Evolutionary conservation across 2,113 vertebrate species (phyloP).

Genomic region (Eurystomus gularis): DNA sequence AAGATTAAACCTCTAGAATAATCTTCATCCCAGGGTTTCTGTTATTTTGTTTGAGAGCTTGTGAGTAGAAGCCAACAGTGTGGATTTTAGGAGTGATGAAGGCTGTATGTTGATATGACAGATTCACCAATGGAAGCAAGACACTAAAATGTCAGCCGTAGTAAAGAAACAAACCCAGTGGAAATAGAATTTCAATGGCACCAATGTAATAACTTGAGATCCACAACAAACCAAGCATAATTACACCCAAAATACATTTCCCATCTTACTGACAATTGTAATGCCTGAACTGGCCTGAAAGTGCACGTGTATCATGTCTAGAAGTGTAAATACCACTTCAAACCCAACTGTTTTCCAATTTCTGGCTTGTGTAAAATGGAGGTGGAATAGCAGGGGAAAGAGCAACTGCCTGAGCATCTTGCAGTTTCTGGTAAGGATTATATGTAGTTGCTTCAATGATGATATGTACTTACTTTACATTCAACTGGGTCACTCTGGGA

Average conservation of each 20-base stretch:
- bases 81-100: neutral
- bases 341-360: neutral
- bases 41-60: neutral
- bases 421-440: neutral
- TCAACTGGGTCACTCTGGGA: neutral
- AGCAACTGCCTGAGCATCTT: neutral
- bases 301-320: neutral
- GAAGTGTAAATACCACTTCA: neutral
- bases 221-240: neutral
- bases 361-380: neutral
- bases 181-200: neutral
- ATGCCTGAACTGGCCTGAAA: neutral
- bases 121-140: neutral
- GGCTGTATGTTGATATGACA: neutral
- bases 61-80: neutral
- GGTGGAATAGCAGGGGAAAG: neutral
- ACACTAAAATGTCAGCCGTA: neutral
- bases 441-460: neutral
- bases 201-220: neutral
- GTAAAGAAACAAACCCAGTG: neutral
- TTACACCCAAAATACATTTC: neutral
- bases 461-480: neutral
- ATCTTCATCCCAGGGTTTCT: neutral
- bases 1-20: neutral
- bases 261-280: neutral